Percentiles rank a stretch among this genome's conserved stretches.
phyloP scores from a whole-genome alignment of 1,140 invertebrate species.

The Panonychus citri region DNA sequence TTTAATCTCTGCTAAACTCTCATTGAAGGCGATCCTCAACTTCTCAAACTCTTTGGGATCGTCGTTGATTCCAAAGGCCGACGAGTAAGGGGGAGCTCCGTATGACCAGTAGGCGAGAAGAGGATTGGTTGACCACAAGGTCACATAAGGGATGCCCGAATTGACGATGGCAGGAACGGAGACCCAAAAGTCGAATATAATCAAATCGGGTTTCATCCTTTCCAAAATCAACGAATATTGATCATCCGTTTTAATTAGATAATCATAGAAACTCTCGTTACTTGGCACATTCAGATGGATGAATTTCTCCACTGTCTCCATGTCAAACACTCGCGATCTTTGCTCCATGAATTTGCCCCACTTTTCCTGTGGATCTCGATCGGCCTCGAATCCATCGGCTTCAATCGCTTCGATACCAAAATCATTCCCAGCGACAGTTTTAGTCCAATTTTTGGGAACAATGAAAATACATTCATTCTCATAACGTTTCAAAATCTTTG shows the following conservation, averaged over 20 bases:
- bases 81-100: neutral
- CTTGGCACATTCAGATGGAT: neutral
- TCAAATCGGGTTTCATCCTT: slow-evolving; percentile 5
- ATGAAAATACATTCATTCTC: slow-evolving; percentile 1
- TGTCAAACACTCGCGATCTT: neutral
- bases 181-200: slow-evolving; percentile 4
- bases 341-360: neutral
- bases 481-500: neutral
- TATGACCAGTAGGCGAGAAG: neutral
- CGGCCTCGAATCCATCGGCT: neutral
- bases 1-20: neutral
- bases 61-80: neutral
- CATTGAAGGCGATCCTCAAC: neutral
- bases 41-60: neutral
- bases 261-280: neutral
- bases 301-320: neutral
- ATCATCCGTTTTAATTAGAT: neutral
- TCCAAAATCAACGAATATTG: neutral
- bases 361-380: neutral
- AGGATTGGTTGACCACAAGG: slow-evolving; percentile 1
- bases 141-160: neutral
- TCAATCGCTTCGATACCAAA: neutral
- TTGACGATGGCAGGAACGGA: slow-evolving; percentile 1
- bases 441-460: neutral
- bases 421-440: neutral